Percentiles rank a stretch among this genome's conserved stretches.
These are phyloP conservation scores for Solenopsis fugax DNA, from an alignment of 1,140 invertebrate genomes.

Conservation along the genomic window DNA sequence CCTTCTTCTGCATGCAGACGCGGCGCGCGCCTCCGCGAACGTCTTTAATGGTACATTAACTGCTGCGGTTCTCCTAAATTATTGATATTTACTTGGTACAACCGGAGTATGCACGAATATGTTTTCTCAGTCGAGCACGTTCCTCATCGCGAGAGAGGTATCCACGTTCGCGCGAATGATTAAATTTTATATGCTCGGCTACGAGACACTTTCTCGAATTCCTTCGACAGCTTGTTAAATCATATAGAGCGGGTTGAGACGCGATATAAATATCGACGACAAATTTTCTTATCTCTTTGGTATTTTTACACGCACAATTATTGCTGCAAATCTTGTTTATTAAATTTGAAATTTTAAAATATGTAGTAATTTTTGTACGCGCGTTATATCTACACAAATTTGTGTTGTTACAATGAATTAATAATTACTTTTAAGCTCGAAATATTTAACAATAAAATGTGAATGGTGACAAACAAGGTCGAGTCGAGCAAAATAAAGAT, in stretches of 20 bases:
- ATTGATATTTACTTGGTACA: constrained; percentile 61
- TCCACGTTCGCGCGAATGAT: constrained; percentile 17
- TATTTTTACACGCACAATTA: neutral
- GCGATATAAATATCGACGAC: neutral
- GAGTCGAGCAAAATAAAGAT: too few relatives aligned
- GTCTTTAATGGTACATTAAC: constrained; percentile 51
- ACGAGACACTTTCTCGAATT: constrained; percentile 18
- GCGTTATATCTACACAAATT: neutral
- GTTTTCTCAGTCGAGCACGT: neutral
- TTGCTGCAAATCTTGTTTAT: neutral
- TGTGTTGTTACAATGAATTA: too few relatives aligned
- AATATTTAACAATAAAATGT: too few relatives aligned
- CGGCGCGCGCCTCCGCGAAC: neutral
- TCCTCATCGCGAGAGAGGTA: neutral
- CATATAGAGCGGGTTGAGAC: neutral
- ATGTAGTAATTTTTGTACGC: neutral
- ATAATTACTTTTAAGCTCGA: too few relatives aligned
- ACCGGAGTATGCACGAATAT: constrained; percentile 29
- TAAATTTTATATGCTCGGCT: constrained; percentile 20
- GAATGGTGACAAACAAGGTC: too few relatives aligned
- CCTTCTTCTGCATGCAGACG: neutral
- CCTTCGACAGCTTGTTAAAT: constrained; percentile 12
- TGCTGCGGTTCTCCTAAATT: constrained; percentile 50
- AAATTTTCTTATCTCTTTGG: neutral
- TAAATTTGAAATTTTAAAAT: neutral